These are phyloP conservation scores for Panorpa germanica DNA, from an alignment of 2,888 invertebrate genomes.

Conservation along the genomic window DNA sequence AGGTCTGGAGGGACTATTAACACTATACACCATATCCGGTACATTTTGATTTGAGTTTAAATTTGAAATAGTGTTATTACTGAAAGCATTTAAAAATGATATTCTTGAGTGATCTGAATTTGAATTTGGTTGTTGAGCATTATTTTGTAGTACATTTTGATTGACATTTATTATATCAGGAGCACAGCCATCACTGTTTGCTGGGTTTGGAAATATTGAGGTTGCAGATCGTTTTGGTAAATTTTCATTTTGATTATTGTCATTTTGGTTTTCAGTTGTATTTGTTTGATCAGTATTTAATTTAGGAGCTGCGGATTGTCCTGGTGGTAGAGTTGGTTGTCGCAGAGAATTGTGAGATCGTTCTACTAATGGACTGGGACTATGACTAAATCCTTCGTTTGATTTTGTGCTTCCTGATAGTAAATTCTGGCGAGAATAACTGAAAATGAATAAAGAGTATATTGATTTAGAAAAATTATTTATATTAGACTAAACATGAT, in stretches of 20 bases:
- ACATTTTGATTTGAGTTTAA: no score
- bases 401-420: conserved; percentile 57
- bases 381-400: conserved; percentile 36
- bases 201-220: no score
- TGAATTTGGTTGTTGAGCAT: no score
- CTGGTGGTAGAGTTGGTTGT: conserved; percentile 21
- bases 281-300: conserved; percentile 17
- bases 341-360: conserved; percentile 32
- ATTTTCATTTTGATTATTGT: conserved; percentile 18
- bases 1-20: no score
- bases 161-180: conserved; percentile 37
- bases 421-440: conserved; percentile 78
- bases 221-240: no score
- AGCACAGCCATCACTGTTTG: no score
- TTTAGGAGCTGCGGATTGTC: conserved; percentile 16
- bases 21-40: no score
- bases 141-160: conserved; percentile 23
- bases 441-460: conserved; percentile 26
- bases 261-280: conserved; percentile 25
- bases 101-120: no score
- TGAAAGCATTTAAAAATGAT: no score
- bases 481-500: no score
- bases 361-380: conserved; percentile 29
- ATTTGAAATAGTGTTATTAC: no score
- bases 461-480: conserved; percentile 11